Percentiles rank a stretch among this genome's conserved stretches.
phyloP scores from a whole-genome alignment of 1,140 invertebrate species.

The Platorchestia sp. region DNA sequence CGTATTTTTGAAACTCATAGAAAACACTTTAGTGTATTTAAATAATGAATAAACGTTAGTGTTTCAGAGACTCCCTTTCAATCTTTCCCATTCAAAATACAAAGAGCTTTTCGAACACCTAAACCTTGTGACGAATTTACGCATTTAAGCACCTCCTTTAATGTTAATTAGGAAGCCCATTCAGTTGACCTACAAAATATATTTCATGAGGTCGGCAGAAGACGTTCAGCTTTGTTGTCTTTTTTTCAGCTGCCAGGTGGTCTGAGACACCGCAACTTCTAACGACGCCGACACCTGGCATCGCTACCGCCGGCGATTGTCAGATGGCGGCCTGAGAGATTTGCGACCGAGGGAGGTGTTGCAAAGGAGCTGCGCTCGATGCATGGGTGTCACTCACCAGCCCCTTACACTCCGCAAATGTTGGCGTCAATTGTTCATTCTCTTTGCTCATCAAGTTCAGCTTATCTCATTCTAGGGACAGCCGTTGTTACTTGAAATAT shows the following conservation, averaged over 20 bases:
- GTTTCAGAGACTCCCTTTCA: not conserved
- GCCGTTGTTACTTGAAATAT: not conserved
- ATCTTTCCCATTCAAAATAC: not conserved
- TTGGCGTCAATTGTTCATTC: not conserved
- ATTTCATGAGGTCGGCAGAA: not conserved
- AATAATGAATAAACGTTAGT: not conserved
- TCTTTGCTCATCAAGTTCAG: not conserved
- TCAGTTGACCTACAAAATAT: conserved; percentile 26
- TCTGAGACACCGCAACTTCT: conserved; percentile 13
- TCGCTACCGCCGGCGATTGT: conserved; percentile 9
- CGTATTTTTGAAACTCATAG: not conserved
- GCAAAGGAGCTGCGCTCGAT: not conserved
- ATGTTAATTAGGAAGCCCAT: not conserved
- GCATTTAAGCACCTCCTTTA: not conserved
- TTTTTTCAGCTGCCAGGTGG: conserved; percentile 14
- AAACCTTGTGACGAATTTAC: not conserved
- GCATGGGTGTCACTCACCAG: not conserved
- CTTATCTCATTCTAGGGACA: not conserved
- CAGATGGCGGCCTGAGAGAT: not conserved
- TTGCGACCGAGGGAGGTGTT: not conserved
- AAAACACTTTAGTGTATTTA: not conserved
- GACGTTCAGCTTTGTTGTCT: not conserved
- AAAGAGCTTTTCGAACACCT: too few species aligned
- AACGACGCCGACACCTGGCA: conserved; percentile 2
- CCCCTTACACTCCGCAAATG: too few species aligned